These are phyloP conservation scores for Lepidocyrtoides sp. DNA, from an alignment of 2,888 invertebrate genomes.

Conservation along the genomic window DNA sequence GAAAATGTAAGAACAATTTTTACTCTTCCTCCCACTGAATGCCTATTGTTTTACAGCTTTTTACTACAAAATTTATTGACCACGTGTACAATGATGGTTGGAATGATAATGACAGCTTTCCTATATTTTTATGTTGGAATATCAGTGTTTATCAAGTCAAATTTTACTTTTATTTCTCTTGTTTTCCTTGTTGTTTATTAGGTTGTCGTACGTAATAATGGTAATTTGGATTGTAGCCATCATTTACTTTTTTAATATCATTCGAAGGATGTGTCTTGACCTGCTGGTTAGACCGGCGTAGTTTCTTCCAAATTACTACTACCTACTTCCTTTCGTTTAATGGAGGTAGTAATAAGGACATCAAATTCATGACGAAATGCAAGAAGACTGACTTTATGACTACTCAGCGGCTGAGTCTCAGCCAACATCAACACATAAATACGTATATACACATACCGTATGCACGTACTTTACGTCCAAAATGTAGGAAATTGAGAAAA, in stretches of 20 bases:
- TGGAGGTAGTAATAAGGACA: background rate
- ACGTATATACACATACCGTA: too few relatives aligned
- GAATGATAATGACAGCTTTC: too few relatives aligned
- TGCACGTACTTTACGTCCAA: too few relatives aligned
- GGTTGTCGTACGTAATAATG: constrained; percentile 78
- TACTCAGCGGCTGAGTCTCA: too few relatives aligned
- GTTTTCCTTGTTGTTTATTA: constrained; percentile 52
- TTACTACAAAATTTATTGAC: too few relatives aligned
- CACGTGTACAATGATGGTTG: too few relatives aligned
- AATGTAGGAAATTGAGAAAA: too few relatives aligned
- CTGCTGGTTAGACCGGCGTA: constrained; percentile 77
- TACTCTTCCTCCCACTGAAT: too few relatives aligned
- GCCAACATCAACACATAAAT: too few relatives aligned
- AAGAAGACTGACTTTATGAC: background rate
- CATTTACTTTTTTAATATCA: constrained; percentile 82
- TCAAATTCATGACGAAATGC: background rate
- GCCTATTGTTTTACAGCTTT: too few relatives aligned
- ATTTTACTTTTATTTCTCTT: background rate
- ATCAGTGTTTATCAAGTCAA: background rate
- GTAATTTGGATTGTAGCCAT: constrained; percentile 77
- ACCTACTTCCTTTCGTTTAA: background rate
- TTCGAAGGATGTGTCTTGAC: constrained; percentile 78
- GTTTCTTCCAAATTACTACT: background rate
- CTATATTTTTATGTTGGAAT: too few relatives aligned
- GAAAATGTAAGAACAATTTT: background rate